Percentiles rank a stretch among this genome's conserved stretches.
Evolutionary conservation across 2,113 vertebrate species (phyloP).

Genomic region (Ardeotis arabs): DNA sequence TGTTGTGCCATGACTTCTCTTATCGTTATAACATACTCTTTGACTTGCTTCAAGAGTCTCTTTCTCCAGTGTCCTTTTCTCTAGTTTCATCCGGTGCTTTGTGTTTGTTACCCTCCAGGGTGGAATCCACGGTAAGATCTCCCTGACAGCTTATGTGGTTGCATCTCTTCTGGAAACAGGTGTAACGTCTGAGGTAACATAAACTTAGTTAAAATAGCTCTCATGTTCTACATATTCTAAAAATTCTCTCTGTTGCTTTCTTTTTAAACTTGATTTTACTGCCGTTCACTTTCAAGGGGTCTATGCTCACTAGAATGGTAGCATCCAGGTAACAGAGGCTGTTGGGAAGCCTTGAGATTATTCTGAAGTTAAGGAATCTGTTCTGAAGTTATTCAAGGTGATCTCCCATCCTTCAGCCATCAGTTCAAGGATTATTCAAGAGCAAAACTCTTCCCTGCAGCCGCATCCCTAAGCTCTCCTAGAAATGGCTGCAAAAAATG

Average conservation of each 20-base stretch:
- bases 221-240: neutral
- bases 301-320: neutral
- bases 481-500: neutral
- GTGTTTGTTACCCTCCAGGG: constrained; percentile 74
- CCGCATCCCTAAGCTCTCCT: neutral
- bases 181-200: constrained; percentile 85
- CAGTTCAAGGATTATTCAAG: neutral
- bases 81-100: neutral
- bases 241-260: neutral
- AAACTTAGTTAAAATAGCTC: neutral
- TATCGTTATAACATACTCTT: neutral
- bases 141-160: constrained; percentile 90
- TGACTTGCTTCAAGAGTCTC: neutral
- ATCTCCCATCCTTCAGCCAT: neutral
- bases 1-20: neutral
- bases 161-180: constrained; percentile 90
- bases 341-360: neutral
- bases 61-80: neutral
- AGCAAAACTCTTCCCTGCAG: neutral
- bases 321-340: neutral
- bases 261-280: neutral
- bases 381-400: neutral
- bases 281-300: neutral
- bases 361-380: neutral
- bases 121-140: constrained; percentile 90